phyloP scores from a whole-genome alignment of 2,113 vertebrate species.

The Synodontis membranacea region DNA sequence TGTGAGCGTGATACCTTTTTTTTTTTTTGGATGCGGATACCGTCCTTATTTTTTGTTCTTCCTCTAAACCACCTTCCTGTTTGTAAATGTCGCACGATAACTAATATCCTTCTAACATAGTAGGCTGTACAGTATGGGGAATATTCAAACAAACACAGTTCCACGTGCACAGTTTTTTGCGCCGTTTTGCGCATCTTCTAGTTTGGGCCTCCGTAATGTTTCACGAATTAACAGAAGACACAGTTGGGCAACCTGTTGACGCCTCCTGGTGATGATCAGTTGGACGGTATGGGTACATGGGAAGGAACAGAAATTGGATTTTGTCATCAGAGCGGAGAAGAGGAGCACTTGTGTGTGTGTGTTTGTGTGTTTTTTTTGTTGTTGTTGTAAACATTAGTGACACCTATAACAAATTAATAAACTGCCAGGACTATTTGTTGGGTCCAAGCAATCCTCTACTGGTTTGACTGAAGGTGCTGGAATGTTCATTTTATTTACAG shows the following conservation, averaged over 20 bases:
- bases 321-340: background rate
- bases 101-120: background rate
- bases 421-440: background rate
- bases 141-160: background rate
- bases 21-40: slow-evolving; percentile 29
- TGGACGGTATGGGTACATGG: background rate
- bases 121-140: no score
- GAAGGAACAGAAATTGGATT: background rate
- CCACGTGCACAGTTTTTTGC: no score
- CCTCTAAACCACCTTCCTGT: background rate
- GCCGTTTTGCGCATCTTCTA: background rate
- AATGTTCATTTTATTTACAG: background rate
- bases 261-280: background rate
- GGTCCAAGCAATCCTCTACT: background rate
- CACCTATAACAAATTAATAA: background rate
- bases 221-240: background rate
- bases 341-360: background rate
- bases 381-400: background rate
- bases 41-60: background rate
- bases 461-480: background rate
- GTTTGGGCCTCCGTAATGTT: background rate
- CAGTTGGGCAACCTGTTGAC: background rate
- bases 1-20: slow-evolving; percentile 13
- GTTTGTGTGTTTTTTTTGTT: no score
- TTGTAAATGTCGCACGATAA: background rate